phyloP scores from a whole-genome alignment of 2,113 vertebrate genomes.

The Mystacornis crossleyi region DNA sequence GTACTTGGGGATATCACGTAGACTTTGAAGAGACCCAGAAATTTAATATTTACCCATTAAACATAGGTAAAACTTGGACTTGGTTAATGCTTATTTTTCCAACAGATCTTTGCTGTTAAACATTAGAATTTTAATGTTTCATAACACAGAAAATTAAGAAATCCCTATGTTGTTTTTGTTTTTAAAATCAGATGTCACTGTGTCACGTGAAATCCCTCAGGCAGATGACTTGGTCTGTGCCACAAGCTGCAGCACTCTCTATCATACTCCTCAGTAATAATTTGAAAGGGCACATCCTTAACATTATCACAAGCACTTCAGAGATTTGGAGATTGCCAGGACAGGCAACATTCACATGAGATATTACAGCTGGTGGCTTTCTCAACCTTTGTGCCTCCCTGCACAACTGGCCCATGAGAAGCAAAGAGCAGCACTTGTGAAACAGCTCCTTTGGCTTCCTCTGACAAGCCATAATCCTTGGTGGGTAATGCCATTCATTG shows the following conservation, averaged over 20 bases:
- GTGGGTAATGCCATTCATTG: slow-evolving; percentile 62
- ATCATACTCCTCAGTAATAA: background rate
- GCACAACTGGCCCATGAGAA: background rate
- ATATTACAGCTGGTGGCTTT: background rate
- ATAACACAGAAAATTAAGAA: background rate
- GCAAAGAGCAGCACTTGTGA: background rate
- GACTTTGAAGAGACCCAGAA: slow-evolving; percentile 14
- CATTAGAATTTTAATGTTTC: background rate
- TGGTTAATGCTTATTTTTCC: background rate
- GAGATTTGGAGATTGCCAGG: background rate
- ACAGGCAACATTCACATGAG: fast-evolving
- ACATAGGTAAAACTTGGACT: background rate
- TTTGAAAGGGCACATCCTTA: background rate
- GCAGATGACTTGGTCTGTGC: background rate
- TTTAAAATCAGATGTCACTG: background rate
- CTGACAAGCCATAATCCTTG: background rate
- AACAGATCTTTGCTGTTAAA: background rate
- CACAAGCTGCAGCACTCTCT: background rate
- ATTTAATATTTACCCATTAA: slow-evolving; percentile 49
- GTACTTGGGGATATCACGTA: background rate
- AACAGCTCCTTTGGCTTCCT: background rate
- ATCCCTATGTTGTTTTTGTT: background rate
- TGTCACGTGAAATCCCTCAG: fast-evolving
- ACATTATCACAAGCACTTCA: background rate
- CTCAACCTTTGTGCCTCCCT: background rate